phyloP scores from a whole-genome alignment of 2,113 vertebrate genomes.

The Onychorhynchus coronatus region DNA sequence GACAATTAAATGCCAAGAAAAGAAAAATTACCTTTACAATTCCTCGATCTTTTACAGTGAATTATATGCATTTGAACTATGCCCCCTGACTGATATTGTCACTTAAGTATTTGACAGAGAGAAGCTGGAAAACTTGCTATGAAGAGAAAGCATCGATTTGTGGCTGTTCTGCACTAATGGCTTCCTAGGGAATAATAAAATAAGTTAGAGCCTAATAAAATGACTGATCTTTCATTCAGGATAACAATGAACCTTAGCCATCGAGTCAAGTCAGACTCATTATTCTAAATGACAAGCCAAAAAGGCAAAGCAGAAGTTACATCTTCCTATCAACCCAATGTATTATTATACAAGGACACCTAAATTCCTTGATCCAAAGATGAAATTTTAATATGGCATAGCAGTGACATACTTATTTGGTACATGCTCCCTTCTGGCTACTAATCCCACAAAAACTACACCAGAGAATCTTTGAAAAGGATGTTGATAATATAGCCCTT shows the following conservation, averaged over 20 bases:
- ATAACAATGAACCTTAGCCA: conserved; percentile 33
- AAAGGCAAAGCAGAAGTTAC: background rate
- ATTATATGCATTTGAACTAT: background rate
- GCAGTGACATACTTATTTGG: background rate
- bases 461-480: background rate
- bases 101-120: background rate
- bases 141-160: conserved; percentile 35
- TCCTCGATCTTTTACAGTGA: background rate
- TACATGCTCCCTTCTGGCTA: background rate
- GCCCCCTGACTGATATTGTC: background rate
- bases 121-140: background rate
- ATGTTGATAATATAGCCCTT: background rate
- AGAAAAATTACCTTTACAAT: background rate
- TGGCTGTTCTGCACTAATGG: conserved; percentile 9
- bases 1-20: background rate
- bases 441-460: background rate
- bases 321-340: background rate
- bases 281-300: conserved; percentile 3
- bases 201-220: conserved; percentile 52
- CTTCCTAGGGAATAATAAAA: conserved; percentile 58
- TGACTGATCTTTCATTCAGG: conserved; percentile 30
- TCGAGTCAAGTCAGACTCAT: conserved; percentile 23
- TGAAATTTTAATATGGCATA: background rate
- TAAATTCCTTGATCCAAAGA: background rate
- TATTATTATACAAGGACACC: background rate